These are phyloP conservation scores for Rhopilema esculentum DNA, from an alignment of 30 jellyfish, hydroid and myxozoan genomes.

Conservation along the genomic window DNA sequence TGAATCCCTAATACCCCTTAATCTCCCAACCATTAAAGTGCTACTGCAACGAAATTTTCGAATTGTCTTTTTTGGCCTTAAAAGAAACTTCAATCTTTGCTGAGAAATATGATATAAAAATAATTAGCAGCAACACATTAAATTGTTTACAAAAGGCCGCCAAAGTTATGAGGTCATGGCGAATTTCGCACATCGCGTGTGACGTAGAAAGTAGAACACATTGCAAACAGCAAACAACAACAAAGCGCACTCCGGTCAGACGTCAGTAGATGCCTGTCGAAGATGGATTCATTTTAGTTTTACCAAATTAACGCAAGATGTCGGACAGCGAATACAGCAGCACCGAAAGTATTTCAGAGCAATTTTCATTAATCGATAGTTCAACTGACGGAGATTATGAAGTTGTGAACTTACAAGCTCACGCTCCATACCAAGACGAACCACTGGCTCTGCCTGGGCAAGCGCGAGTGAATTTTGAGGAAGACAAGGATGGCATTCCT, in stretches of 20 bases:
- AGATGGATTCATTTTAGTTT: constrained; percentile 12
- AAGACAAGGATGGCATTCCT: constrained; percentile 9
- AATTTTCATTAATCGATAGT: background rate
- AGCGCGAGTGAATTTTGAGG: constrained; percentile 16
- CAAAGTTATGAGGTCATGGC: constrained; percentile 21
- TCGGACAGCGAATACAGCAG: constrained; percentile 28
- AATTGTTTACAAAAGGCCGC: constrained; percentile 1
- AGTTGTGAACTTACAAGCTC: constrained; percentile 20
- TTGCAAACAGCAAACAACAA: no score
- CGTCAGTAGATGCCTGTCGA: constrained; percentile 11
- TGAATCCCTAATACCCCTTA: no score
- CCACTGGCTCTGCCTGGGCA: constrained; percentile 29
- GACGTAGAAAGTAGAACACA: constrained; percentile 23
- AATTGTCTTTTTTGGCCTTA: background rate
- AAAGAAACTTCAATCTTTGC: constrained; percentile 21
- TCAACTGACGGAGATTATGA: constrained; percentile 24
- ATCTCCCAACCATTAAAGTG: no score
- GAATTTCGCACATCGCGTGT: constrained; percentile 22
- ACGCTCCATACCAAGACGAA: constrained; percentile 43
- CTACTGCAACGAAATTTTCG: background rate
- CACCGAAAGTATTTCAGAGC: constrained; percentile 14
- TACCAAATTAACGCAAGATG: constrained; percentile 20
- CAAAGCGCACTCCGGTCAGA: constrained; percentile 20
- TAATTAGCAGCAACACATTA: constrained; percentile 7
- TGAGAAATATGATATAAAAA: constrained; percentile 12